phyloP scores from a whole-genome alignment of 2,113 vertebrate genomes.

The Cyprinodon tularosa region DNA sequence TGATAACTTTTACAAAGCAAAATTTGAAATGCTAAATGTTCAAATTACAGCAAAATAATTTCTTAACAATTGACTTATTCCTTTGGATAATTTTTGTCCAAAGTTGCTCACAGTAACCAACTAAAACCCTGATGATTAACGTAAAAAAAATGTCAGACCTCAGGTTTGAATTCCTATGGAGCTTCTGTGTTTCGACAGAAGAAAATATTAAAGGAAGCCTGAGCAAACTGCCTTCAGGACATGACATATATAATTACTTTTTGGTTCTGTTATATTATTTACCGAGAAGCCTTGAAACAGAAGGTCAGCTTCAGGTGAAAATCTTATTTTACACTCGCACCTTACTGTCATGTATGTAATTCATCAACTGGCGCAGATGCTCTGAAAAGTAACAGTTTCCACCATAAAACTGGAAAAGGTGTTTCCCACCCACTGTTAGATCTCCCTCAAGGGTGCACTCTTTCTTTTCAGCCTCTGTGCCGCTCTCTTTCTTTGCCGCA shows the following conservation, averaged over 20 bases:
- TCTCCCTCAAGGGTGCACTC: slow-evolving; percentile 18
- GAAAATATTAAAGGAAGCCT: background rate
- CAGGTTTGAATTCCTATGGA: background rate
- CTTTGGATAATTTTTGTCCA: too few species aligned
- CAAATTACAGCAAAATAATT: too few species aligned
- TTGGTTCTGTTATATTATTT: background rate
- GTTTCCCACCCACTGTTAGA: slow-evolving; percentile 8
- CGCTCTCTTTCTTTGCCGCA: slow-evolving; percentile 1
- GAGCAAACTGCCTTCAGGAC: background rate
- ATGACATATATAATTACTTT: background rate
- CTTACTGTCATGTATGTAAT: slow-evolving; percentile 15
- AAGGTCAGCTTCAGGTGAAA: slow-evolving; percentile 1
- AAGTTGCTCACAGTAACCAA: background rate
- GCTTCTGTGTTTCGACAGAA: slow-evolving; percentile 8
- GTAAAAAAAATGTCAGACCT: background rate
- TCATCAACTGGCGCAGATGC: slow-evolving; percentile 7
- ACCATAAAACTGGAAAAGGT: slow-evolving; percentile 14
- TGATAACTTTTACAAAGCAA: too few species aligned
- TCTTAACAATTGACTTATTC: background rate
- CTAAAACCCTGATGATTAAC: background rate
- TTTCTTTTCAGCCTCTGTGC: background rate
- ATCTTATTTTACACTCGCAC: background rate
- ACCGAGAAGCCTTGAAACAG: slow-evolving; percentile 5
- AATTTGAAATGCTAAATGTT: too few species aligned
- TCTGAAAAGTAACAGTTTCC: slow-evolving; percentile 26